phyloP scores from a whole-genome alignment of 2,797 vertebrate genomes.

The Bucorvus abyssinicus region DNA sequence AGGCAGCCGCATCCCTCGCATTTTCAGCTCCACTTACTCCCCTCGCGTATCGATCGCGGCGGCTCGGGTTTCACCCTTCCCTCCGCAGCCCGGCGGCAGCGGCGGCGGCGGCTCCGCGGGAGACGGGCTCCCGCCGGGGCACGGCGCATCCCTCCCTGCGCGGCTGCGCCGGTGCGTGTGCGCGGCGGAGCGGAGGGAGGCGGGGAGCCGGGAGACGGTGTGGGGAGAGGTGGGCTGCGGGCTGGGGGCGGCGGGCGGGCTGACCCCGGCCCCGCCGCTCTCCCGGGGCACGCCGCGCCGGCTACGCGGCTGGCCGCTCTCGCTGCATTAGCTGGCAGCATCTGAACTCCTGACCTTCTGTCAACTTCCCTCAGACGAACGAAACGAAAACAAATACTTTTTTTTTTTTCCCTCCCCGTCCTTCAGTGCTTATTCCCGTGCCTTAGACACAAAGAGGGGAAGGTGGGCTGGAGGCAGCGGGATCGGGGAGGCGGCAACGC shows the following conservation, averaged over 20 bases:
- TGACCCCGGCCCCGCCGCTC: constrained; percentile 28
- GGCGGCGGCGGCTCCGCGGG: constrained; percentile 37
- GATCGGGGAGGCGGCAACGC: background rate
- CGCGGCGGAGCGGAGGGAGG: background rate
- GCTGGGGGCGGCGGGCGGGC: background rate
- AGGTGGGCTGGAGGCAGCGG: background rate
- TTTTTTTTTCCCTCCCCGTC: background rate
- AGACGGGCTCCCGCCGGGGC: background rate
- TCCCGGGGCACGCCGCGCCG: constrained; percentile 26
- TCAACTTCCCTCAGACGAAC: constrained; percentile 77
- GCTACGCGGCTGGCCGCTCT: constrained; percentile 58
- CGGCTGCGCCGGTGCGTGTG: constrained; percentile 17
- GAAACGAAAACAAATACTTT: constrained; percentile 72
- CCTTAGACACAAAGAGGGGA: constrained; percentile 26
- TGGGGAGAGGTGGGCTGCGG: background rate
- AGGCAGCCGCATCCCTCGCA: constrained; percentile 62
- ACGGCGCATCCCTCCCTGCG: background rate
- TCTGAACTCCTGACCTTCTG: constrained; percentile 89
- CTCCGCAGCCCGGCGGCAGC: constrained; percentile 29
- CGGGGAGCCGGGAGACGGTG: background rate
- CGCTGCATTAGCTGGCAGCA: constrained; percentile 68
- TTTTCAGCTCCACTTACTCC: constrained; percentile 78
- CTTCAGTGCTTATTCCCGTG: constrained; percentile 32
- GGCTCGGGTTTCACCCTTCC: constrained; percentile 72
- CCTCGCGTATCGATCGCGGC: constrained; percentile 72